phyloP scores from a whole-genome alignment of 1,140 invertebrate species.

The Carposina sasakii region DNA sequence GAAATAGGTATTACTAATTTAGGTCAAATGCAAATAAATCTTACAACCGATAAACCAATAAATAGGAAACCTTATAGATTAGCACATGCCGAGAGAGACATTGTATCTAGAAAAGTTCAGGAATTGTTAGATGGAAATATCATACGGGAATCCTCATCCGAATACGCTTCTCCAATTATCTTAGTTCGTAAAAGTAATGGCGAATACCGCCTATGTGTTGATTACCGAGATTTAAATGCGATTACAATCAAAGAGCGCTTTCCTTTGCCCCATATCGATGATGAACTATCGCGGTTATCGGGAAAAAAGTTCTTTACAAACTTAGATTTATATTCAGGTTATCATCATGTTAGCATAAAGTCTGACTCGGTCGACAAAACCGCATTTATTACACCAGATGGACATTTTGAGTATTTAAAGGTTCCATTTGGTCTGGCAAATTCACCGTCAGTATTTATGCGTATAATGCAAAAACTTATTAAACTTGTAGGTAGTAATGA shows the following conservation, averaged over 20 bases:
- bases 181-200: slow-evolving; percentile 26
- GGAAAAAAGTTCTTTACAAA: slow-evolving; percentile 14
- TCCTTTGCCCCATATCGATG: slow-evolving; percentile 68
- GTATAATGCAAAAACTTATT: slow-evolving; percentile 26
- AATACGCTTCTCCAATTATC: slow-evolving; percentile 24
- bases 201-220: slow-evolving; percentile 29
- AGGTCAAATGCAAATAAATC: neutral
- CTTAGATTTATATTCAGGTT: slow-evolving; percentile 54
- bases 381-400: slow-evolving; percentile 24
- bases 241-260: slow-evolving; percentile 52
- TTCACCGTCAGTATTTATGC: slow-evolving; percentile 27
- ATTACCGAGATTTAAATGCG: slow-evolving; percentile 63
- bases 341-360: slow-evolving; percentile 48
- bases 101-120: slow-evolving; percentile 13
- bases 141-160: slow-evolving; percentile 14
- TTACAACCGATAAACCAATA: neutral
- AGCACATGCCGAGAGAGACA: slow-evolving; percentile 10
- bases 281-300: slow-evolving; percentile 43
- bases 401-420: neutral
- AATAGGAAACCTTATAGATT: slow-evolving; percentile 15
- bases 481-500: slow-evolving; percentile 7
- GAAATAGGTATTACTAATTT: neutral
- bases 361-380: slow-evolving; percentile 24
- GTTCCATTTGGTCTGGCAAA: neutral
- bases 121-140: slow-evolving; percentile 8